Base-by-base conservation (phyloP, 2,113 vertebrate genomes). In the Danionella cerebrum region DNA sequence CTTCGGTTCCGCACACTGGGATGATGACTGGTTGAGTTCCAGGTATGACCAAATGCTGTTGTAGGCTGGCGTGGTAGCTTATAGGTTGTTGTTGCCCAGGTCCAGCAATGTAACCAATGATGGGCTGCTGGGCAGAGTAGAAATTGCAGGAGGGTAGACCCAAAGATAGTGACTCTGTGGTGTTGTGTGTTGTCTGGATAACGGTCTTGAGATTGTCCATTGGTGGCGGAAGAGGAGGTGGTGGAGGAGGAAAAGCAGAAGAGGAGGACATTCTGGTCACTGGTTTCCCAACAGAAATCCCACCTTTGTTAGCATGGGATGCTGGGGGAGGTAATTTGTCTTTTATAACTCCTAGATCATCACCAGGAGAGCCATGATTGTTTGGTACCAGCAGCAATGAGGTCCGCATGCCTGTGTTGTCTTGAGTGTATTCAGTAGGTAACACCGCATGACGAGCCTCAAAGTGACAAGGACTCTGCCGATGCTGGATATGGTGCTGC, bases 11-110 rank as follows among this genome's bases (percentile, higher is more conserved):
- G 77, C 88, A 82, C 0, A 98, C 94, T 0, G 95, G 96, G 72
- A 98, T 96, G 76, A 98, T 92, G 78, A 98, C 87, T 11, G 91
- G 93, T 80, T 96, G 94, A 47, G 90, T 75, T 64, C 94, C 92
- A 0, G 96, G 92, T 84, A 97, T 95, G 77, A 98, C 91, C 82
- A 97, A 86, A 85, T 98, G 96, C 80, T 92, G 95, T 0, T 93
- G 88, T 66, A 98, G 89, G 84, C 84, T 80, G 84, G 90, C 58
- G 18, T 91, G 92, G 65, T 97, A 97, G 29, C 91, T 84, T 50
- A 96, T 83, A 2, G 91, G 86, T 24, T 78, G 70, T 36, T 80
- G 83, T 45, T 83, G 83, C 53, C 82, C 76, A 22, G 90, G 27
- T 51, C 92, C 83, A 2, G 93, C 91, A 66, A 96, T 88, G 80